These are phyloP conservation scores for Drosophila lowei DNA, from an alignment of 1,140 invertebrate genomes.

Conservation along the genomic window DNA sequence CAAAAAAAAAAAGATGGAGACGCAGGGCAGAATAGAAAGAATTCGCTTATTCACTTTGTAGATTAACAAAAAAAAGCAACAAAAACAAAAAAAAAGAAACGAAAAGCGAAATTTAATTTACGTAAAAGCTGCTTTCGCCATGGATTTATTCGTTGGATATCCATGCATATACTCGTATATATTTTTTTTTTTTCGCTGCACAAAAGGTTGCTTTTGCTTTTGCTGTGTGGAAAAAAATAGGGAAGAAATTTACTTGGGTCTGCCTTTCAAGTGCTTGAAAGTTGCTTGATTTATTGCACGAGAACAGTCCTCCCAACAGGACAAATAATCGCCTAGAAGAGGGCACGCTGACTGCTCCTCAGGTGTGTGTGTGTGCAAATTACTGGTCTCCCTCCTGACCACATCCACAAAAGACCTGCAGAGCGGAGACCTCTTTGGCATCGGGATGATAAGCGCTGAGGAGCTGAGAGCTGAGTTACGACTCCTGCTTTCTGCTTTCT, in stretches of 20 bases:
- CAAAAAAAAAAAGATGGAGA: conserved; percentile 32
- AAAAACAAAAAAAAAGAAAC: conserved; percentile 39
- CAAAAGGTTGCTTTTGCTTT: conserved; percentile 72
- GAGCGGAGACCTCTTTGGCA: too few species aligned
- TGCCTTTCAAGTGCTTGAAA: conserved; percentile 76
- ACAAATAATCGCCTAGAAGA: conserved; percentile 65
- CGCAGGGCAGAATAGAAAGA: conserved; percentile 29
- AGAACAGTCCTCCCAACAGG: conserved; percentile 33
- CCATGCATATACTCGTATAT: conserved; percentile 29
- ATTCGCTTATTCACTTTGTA: conserved; percentile 79
- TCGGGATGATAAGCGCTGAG: conserved; percentile 19
- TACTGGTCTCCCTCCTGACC: conserved; percentile 72
- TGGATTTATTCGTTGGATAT: conserved; percentile 64
- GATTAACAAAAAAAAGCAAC: conserved; percentile 71
- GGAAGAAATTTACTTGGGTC: conserved; percentile 60
- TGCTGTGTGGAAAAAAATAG: conserved; percentile 39
- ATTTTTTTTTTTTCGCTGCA: conserved; percentile 51
- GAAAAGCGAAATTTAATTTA: conserved; percentile 78
- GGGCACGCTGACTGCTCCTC: neutral
- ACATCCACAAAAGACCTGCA: conserved; percentile 18
- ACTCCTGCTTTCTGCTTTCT: conserved; percentile 7
- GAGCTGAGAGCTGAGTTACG: conserved; percentile 62
- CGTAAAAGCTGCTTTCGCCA: conserved; percentile 71
- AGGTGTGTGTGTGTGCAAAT: conserved; percentile 63
- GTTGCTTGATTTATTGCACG: conserved; percentile 78